These are phyloP conservation scores for Hypolimnas misippus DNA, from an alignment of 2,888 invertebrate genomes.

Conservation along the genomic window DNA sequence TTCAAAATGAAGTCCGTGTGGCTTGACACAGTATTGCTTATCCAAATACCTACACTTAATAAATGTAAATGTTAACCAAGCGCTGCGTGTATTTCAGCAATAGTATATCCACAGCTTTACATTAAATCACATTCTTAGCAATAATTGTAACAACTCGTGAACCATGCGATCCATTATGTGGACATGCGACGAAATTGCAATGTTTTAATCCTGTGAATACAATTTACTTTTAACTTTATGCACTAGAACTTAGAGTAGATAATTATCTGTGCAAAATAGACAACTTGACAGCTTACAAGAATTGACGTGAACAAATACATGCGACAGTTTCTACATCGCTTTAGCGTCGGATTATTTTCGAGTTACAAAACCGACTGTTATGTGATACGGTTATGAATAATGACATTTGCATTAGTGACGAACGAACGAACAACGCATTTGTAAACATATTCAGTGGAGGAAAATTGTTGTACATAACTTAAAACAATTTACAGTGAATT, in stretches of 20 bases:
- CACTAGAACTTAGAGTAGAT: not conserved
- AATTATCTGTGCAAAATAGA: not conserved
- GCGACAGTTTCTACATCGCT: constrained; percentile 23
- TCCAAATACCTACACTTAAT: too few species aligned
- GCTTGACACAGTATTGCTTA: too few species aligned
- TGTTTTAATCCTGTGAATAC: not conserved
- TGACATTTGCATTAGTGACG: constrained; percentile 10
- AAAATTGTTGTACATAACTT: not conserved
- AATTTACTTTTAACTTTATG: not conserved
- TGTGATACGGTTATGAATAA: constrained; percentile 15
- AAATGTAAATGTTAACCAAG: too few species aligned
- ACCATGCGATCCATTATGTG: constrained; percentile 13
- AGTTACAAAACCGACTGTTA: constrained; percentile 17
- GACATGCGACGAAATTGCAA: constrained; percentile 16
- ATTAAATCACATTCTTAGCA: not conserved
- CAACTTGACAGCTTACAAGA: too few species aligned
- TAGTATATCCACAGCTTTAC: not conserved
- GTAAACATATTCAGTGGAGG: not conserved
- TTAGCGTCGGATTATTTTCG: constrained; percentile 6
- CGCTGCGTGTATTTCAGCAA: too few species aligned
- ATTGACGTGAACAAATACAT: not conserved
- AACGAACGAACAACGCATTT: not conserved
- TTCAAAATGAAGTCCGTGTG: too few species aligned
- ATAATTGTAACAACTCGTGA: constrained; percentile 5
- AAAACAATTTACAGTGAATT: too few species aligned